A percentile compares a stretch with the other conserved stretches of the same genome.
Conservation (phyloP, 2,888 invertebrate species). For the Mesodorylaimus sp. region DNA sequence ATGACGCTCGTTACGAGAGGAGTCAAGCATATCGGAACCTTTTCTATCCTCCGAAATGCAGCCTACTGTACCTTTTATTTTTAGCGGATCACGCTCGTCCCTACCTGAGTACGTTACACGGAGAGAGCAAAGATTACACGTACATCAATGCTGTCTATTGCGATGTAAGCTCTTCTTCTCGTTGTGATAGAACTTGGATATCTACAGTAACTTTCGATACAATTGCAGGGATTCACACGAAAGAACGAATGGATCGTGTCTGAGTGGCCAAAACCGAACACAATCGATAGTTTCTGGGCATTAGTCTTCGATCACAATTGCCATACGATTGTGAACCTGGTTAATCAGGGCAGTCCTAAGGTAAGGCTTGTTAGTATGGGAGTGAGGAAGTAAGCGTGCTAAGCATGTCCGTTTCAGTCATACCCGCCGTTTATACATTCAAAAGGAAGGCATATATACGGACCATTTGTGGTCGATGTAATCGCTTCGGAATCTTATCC, state of each 20-base stretch:
- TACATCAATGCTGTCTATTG: conserved; percentile 97
- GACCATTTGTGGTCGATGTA: conserved; percentile 51
- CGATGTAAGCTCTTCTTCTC: conserved; percentile 43
- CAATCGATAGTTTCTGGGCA: conserved; percentile 92
- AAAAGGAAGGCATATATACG: conserved; percentile 28
- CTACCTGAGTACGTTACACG: conserved; percentile 88
- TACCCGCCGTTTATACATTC: conserved; percentile 50
- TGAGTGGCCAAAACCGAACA: conserved; percentile 86
- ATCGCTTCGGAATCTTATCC: conserved; percentile 78
- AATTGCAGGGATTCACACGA: conserved; percentile 69
- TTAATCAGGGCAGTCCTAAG: conserved; percentile 39
- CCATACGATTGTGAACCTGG: conserved; percentile 74
- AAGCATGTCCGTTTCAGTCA: conserved; percentile 43
- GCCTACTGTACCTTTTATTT: too few species aligned
- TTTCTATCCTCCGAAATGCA: too few species aligned
- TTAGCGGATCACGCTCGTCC: conserved; percentile 92
- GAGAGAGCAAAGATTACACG: conserved; percentile 64
- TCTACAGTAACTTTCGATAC: too few species aligned
- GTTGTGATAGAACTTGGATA: too few species aligned
- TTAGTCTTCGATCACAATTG: conserved; percentile 92
- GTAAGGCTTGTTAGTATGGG: conserved; percentile 39
- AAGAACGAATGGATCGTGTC: conserved; percentile 88
- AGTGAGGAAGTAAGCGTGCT: too few species aligned
- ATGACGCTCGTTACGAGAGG: too few species aligned
- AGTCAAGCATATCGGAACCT: too few species aligned